Evolutionary conservation across 2,888 invertebrate species (phyloP).

Genomic region (Cinara cedri): DNA sequence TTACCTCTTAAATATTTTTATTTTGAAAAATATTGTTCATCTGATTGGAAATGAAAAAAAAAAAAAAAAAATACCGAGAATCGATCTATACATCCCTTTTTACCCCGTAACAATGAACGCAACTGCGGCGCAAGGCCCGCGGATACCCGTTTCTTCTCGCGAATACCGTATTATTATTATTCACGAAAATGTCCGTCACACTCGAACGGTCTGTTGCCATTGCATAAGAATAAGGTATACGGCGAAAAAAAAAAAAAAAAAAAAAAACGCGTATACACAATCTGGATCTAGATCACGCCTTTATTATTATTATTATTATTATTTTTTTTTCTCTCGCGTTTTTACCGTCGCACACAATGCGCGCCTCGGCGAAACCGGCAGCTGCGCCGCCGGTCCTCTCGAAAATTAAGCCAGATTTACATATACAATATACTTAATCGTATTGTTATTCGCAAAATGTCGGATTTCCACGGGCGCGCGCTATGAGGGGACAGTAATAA

Average conservation of each 20-base stretch:
- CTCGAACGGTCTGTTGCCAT: slow-evolving; percentile 51
- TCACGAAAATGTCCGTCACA: slow-evolving; percentile 56
- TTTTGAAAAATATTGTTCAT: slow-evolving; percentile 55
- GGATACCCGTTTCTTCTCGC: slow-evolving; percentile 42
- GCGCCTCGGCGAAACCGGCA: too few relatives aligned
- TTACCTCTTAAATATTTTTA: slow-evolving; percentile 52
- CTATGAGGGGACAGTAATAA: too few relatives aligned
- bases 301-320: too few relatives aligned
- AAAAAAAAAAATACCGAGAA: slow-evolving; percentile 50
- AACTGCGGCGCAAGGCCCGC: not conserved
- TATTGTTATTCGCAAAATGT: slow-evolving; percentile 55
- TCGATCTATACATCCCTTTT: slow-evolving; percentile 53
- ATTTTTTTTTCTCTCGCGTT: slow-evolving; percentile 38
- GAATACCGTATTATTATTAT: slow-evolving; percentile 55
- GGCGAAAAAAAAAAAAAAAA: slow-evolving; percentile 14
- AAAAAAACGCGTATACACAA: slow-evolving; percentile 22
- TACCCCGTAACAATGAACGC: slow-evolving; percentile 46
- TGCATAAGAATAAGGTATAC: slow-evolving; percentile 36
- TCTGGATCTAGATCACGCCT: slow-evolving; percentile 56
- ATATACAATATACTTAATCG: slow-evolving; percentile 6
- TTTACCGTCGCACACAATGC: slow-evolving; percentile 43
- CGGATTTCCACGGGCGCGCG: slow-evolving; percentile 19
- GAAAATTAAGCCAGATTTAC: slow-evolving; percentile 57
- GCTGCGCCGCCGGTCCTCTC: slow-evolving; percentile 52
- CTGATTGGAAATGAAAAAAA: too few relatives aligned